Base-by-base conservation (phyloP, 2,113 vertebrate species). In the Sula dactylatra region DNA sequence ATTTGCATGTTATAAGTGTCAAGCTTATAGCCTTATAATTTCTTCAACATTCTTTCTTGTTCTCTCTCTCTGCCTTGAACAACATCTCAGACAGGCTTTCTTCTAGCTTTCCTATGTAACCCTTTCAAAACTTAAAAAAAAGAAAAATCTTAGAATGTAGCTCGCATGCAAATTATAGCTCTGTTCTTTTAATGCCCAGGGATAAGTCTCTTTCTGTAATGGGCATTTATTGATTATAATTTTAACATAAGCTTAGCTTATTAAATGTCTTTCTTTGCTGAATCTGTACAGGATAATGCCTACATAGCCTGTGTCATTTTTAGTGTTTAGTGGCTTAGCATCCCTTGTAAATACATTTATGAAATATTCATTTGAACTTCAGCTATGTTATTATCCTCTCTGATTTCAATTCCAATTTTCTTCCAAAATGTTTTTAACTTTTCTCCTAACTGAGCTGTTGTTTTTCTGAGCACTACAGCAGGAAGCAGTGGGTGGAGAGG, bases 291-390 rank as follows among this genome's bases (percentile, higher is more conserved):
- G 83, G 84, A 94, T 86, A 96, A 94, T 76, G 62, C 50, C 91
- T 91, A 92, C 71, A 44, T 40, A 78, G 85, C 54, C 82, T 62
- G 58, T 96, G 85, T 92, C 88, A 90, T 82, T 96, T 92, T 82
- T 74, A 86, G 87, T 76, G 80, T 94, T 96, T 92, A 95, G 90
- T 86, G 81, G 86, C 90, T 97, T 93, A 96, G 76, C 71, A 88
- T 92, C 50, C 56, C 90, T 96, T 94, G 80, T 97, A 97, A 98
- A 97, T 97, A 97, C 93, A 94, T 97, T 87, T 95, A 95, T 97
- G 94, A 97, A 97, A 97, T 97, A 97, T 94, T 97, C 93, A 97
- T 97, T 93, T 90, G 88, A 94, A 94, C 80, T 93, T 94, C 92
- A 97, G 82, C 80, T 97, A 67, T 93, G 85, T 85, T 96, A 95